A percentile compares a stretch with the other conserved stretches of the same genome.
Conservation (phyloP, 2,888 invertebrate genomes). For the Branchellion lobata region DNA sequence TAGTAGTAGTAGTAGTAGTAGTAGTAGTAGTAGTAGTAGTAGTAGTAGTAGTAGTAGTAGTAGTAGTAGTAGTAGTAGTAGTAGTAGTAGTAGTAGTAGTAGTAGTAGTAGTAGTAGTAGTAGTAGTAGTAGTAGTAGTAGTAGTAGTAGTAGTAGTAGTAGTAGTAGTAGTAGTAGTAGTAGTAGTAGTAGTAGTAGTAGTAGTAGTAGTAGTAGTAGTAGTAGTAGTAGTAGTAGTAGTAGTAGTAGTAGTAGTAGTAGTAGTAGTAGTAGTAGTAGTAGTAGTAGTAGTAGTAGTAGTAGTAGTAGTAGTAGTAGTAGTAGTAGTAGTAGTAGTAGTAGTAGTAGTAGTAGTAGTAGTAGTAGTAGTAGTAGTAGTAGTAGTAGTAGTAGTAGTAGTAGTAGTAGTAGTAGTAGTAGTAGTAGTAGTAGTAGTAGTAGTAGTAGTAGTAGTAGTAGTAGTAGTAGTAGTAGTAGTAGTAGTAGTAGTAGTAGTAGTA, state of each 20-base stretch:
- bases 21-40: slow-evolving; percentile 16
- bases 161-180: slow-evolving; percentile 11
- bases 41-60: slow-evolving; percentile 10
- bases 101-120: slow-evolving; percentile 17
- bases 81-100: slow-evolving; percentile 15
- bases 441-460: slow-evolving; percentile 19
- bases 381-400: slow-evolving; percentile 7
- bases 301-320: slow-evolving; percentile 11
- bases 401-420: slow-evolving; percentile 13
- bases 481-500: too few relatives aligned
- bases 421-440: slow-evolving; percentile 26
- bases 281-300: slow-evolving; percentile 12
- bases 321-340: slow-evolving; percentile 13
- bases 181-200: slow-evolving; percentile 3
- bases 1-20: slow-evolving; percentile 20
- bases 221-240: slow-evolving; percentile 6
- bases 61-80: slow-evolving; percentile 11
- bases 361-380: slow-evolving; percentile 11
- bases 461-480: neutral
- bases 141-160: slow-evolving; percentile 22
- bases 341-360: slow-evolving; percentile 16
- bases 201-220: slow-evolving; percentile 26
- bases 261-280: slow-evolving; percentile 20
- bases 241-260: slow-evolving; percentile 8
- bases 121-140: slow-evolving; percentile 1